phyloP scores from a whole-genome alignment of 2,113 vertebrate species.

The Cyanoramphus novaezelandiae region DNA sequence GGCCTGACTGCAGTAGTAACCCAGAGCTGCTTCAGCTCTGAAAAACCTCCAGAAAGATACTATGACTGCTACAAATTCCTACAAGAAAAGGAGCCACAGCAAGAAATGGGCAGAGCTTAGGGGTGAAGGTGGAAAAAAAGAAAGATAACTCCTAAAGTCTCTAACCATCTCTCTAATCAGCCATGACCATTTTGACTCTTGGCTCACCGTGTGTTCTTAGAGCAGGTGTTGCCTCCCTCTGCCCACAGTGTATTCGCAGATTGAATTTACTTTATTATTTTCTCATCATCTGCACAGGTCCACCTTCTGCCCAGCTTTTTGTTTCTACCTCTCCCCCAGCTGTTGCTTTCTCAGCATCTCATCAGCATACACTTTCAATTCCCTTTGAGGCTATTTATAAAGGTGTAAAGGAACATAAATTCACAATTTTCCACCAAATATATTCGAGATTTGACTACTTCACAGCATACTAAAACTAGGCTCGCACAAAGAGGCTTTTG shows the following conservation, averaged over 20 bases:
- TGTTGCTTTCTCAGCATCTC: slow-evolving; percentile 23
- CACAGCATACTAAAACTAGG: neutral
- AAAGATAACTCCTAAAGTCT: neutral
- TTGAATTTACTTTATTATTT: slow-evolving; percentile 27
- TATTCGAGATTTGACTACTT: neutral
- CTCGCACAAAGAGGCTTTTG: neutral
- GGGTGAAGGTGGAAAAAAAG: neutral
- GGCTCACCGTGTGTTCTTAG: neutral
- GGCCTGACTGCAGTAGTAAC: neutral
- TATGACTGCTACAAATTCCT: neutral
- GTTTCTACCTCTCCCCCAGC: slow-evolving; percentile 12
- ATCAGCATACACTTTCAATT: slow-evolving; percentile 20
- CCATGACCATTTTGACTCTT: neutral
- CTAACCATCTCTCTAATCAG: neutral
- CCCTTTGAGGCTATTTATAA: slow-evolving; percentile 2
- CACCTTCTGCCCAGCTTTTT: slow-evolving; percentile 35
- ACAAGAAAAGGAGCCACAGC: neutral
- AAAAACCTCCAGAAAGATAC: neutral
- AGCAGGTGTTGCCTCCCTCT: neutral
- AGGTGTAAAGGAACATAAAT: slow-evolving; percentile 23
- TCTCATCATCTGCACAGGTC: neutral
- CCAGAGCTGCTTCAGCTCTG: neutral
- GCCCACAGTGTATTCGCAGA: neutral
- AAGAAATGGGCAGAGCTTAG: neutral
- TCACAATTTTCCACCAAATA: neutral